Evolutionary conservation across 2,113 vertebrate genomes (phyloP), one percentile per base, ranked within the genome.

Genomic region (Globicephala melas): DNA sequence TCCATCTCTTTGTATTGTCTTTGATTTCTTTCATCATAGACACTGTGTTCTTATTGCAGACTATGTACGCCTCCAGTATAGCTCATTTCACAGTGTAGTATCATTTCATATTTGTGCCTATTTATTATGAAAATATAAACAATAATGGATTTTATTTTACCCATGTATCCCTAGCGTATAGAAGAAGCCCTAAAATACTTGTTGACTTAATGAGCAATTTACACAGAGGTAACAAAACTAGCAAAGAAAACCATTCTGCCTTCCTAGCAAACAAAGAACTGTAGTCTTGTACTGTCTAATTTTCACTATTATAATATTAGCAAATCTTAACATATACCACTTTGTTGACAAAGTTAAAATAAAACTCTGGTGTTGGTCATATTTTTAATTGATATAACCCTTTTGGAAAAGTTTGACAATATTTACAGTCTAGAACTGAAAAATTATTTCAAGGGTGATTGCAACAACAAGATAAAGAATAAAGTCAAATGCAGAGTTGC

Each of bases 211-310:
- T 93, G 20, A 83, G 28, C 26, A 95, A 5, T 87, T 96, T 83
- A 91, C 33, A 80, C 86, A 90, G 84, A 55, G 91, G 31, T 87
- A 81, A 21, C 96, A 77, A 93, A 94, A 67, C 5, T 90, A 88
- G 5, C 67, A 96, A 95, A 84, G 62, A 58, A 95, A 77, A 63
- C 23, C 36, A 36, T 60, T 90, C 8, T 92, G 44, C 26, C n/a
- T 83, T 91, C 18, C 31, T 91, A n/a, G 33, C 88, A 91, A 60
- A 44, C 21, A 91, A 63, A 41, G 41, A 95, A 53, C 6, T 77
- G 11, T 79, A 80, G 36, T 81, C 31, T 81, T 82, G 53, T 26
- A 79, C 62, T 83, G 7, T 86, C 8, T 90, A 71, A 84, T 79
- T 91, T 96, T 60, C 28, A 83, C 33, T 68, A 6, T 71, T 58